Conservation (phyloP, 1,140 invertebrate genomes). For the Notospermus geniculatus region DNA sequence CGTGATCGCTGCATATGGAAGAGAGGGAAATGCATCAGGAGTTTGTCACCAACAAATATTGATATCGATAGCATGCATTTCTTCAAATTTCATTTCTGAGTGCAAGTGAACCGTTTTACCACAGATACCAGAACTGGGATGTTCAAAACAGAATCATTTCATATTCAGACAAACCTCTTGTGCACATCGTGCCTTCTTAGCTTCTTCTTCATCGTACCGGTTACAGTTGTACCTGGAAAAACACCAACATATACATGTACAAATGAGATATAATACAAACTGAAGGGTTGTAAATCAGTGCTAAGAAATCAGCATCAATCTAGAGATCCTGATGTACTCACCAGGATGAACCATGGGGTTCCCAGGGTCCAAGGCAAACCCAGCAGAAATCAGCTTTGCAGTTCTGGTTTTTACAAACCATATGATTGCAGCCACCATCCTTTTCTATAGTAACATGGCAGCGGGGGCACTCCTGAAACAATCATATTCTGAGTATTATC, state of each 20-base stretch:
- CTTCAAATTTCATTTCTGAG: too few relatives aligned
- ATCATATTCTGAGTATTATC: not conserved
- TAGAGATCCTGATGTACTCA: constrained; percentile 38
- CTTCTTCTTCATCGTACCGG: constrained; percentile 95
- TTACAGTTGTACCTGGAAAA: constrained; percentile 88
- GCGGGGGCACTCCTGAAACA: constrained; percentile 84
- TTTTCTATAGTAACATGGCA: constrained; percentile 91
- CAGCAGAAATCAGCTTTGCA: constrained; percentile 99
- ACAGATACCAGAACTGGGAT: too few relatives aligned
- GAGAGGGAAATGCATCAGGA: too few relatives aligned
- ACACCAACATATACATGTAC: constrained; percentile 10
- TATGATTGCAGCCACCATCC: constrained; percentile 98
- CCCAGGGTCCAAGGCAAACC: constrained; percentile 98
- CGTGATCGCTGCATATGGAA: constrained; percentile 67
- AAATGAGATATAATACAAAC: too few relatives aligned
- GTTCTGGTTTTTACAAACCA: constrained; percentile 98
- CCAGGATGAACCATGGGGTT: constrained; percentile 97
- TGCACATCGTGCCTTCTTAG: constrained; percentile 90
- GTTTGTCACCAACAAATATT: too few relatives aligned
- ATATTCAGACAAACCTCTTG: constrained; percentile 67
- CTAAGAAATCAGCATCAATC: too few relatives aligned
- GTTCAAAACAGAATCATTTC: too few relatives aligned
- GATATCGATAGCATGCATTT: too few relatives aligned
- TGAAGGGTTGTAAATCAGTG: too few relatives aligned
- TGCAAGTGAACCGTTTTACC: too few relatives aligned